These are phyloP conservation scores for Meloidogyne exigua DNA, from an alignment of 1,140 invertebrate species.

Conservation along the genomic window DNA sequence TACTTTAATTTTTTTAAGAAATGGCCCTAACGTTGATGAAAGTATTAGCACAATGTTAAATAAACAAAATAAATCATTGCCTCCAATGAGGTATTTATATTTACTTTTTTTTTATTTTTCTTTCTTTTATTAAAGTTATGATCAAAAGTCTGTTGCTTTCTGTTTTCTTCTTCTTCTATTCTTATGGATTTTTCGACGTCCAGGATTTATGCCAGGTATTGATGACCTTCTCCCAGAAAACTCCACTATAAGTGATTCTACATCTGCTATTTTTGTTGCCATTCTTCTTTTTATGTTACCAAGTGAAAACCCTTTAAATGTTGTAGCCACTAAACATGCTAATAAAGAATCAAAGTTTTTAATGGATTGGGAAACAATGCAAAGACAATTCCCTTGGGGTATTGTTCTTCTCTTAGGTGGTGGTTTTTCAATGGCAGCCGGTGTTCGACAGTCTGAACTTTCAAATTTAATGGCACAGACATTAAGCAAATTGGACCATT, in stretches of 20 bases:
- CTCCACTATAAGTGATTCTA: constrained; percentile 64
- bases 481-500: constrained; percentile 26
- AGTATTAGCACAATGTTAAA: constrained; percentile 3
- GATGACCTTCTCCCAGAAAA: constrained; percentile 57
- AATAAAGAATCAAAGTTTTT: constrained; percentile 30
- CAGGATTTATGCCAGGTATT: constrained; percentile 79
- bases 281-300: constrained; percentile 66
- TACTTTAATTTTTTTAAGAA: constrained; percentile 32
- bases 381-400: constrained; percentile 50
- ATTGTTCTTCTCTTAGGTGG: constrained; percentile 55
- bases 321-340: not conserved
- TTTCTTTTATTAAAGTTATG: constrained; percentile 65
- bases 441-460: constrained; percentile 37
- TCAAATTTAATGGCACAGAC: constrained; percentile 36
- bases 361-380: constrained; percentile 54
- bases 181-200: constrained; percentile 83
- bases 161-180: constrained; percentile 77
- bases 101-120: not conserved
- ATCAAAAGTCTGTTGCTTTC: constrained; percentile 75
- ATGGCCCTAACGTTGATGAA: not conserved
- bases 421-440: constrained; percentile 53
- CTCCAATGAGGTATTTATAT: constrained; percentile 22
- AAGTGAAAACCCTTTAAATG: constrained; percentile 38
- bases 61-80: not conserved
- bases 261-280: constrained; percentile 64